These are phyloP conservation scores for Agrotis segetum DNA, from an alignment of 2,888 invertebrate species.

Conservation along the genomic window DNA sequence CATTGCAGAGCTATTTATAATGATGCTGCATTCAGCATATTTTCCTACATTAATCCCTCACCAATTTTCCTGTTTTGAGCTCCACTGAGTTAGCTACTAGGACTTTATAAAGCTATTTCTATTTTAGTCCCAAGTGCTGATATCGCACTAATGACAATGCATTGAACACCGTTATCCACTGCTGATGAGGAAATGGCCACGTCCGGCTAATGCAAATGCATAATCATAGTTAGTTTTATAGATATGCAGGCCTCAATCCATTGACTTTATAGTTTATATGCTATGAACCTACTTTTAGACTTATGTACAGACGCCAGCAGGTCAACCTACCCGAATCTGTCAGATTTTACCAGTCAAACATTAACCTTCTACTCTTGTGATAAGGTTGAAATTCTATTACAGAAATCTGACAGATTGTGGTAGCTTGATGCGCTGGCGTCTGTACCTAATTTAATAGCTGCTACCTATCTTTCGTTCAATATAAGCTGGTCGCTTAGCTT, in stretches of 20 bases:
- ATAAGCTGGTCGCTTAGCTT: not conserved
- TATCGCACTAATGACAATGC: conserved; percentile 45
- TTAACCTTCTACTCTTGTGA: too few relatives aligned
- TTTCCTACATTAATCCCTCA: not conserved
- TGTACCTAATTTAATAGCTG: not conserved
- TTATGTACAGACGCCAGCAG: too few relatives aligned
- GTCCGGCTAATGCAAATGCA: conserved; percentile 59
- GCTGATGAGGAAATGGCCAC: conserved; percentile 62
- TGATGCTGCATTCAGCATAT: not conserved
- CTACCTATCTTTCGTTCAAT: not conserved
- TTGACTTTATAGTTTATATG: not conserved
- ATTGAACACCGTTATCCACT: conserved; percentile 47
- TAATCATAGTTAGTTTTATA: conserved; percentile 10
- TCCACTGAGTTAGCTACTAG: not conserved
- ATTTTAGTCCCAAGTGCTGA: conserved; percentile 12
- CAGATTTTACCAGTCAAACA: too few relatives aligned
- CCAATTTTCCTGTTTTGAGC: conserved; percentile 52
- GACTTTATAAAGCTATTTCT: not conserved
- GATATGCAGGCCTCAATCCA: conserved; percentile 9
- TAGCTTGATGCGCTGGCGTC: too few relatives aligned
- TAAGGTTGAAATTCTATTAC: too few relatives aligned
- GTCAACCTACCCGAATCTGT: too few relatives aligned
- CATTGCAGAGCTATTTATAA: conserved; percentile 11
- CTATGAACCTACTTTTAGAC: not conserved
- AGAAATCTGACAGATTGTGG: too few relatives aligned